Base-by-base conservation (phyloP, 2,797 vertebrate genomes). In the Dallia pectoralis region DNA sequence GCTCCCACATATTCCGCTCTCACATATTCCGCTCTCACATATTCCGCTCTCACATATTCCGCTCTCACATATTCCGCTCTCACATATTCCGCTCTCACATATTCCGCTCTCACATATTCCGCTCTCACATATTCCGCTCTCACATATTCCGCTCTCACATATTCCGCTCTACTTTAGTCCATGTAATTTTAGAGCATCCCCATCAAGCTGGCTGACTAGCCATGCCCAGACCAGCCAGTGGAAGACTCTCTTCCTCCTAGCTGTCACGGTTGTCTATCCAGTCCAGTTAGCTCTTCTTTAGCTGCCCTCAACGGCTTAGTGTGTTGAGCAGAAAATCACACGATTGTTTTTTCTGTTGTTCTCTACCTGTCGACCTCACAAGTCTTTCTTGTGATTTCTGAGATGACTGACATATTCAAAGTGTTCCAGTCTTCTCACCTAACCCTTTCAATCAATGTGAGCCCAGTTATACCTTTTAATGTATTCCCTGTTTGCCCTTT, bases 221-320 rank as follows among this genome's bases (percentile, higher is more conserved):
- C 6, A 15, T 6, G 19, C 49, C 49, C 63, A 53, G 61, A 51
- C 70, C 64, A 56, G 22, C 40, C 33, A 53, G 33, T 71, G 18
- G 15, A 61, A 40, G 36, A 48, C 40, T 32, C 29, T 18, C 44
- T 64, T 3, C 30, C 47, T 1, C 61, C 16, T 69, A 11, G 59
- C 49, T 19, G 4, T 25, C 25, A 18, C 30, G 9, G 4, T 29
- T 18, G n/a, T 61, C 74, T 61, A 44, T 40, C 36, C 73, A n/a
- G 11, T 66, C 56, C 29, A 16, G 49, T 36, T 66, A 49, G 47
- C 44, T 74, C 61, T 29, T 4, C n/a, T 19, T 75, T 48, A 67
- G 44, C 40, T n/a, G 19, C 25, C 30, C 64, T 32, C 29, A 19
- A 3, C 15, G n/a, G 30, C 16, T 65, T 32, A 33, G 7, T 1